Evolutionary conservation across 2,888 invertebrate genomes (phyloP), one percentile per base, ranked within the genome.

Genomic region (Tanytarsus gracilentus): DNA sequence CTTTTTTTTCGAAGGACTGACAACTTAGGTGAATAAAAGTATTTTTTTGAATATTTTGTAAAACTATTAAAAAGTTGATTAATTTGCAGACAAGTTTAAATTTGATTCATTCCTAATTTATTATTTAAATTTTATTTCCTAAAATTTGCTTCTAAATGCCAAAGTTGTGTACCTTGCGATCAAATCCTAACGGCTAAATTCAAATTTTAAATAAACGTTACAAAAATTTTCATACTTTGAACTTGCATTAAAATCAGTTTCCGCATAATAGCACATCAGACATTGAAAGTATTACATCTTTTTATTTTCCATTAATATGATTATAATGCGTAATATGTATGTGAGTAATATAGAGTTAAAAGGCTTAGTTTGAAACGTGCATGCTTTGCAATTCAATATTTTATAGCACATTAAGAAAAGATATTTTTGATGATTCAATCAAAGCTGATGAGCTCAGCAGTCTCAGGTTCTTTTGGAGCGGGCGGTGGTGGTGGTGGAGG

Each of bases 391-490:
- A 16, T 8, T 40, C 11, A 9, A 40, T 14, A 40, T 40, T 6
- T 40, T n/a, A n/a, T n/a, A n/a, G n/a, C n/a, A n/a, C n/a, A n/a
- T 16, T 40, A 40, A 16, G 4, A 40, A 11, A 16, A 16, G 5
- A n/a, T 14, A 39, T n/a, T n/a, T 40, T 40, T 16, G 18, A 9
- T 40, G 6, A 30, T 27, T 80, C 77, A 89, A 76, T 89, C 89
- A 66, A 90, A 90, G 69, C 84, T 85, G 65, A 90, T 90, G 33
- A 90, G 76, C 73, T 89, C 89, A 14, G 85, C 88, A 2, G 87
- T 87, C 66, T 79, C 78, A 1, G 79, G 76, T 64, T 78, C 78
- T 18, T 70, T 64, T 5, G 66, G 66, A 62, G 67, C 67, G 25
- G 65, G 63, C 49, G 64, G 65, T 14, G 27, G 65, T 52, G 61